phyloP scores from a whole-genome alignment of 2,888 invertebrate genomes.

The Venusia cambrica region DNA sequence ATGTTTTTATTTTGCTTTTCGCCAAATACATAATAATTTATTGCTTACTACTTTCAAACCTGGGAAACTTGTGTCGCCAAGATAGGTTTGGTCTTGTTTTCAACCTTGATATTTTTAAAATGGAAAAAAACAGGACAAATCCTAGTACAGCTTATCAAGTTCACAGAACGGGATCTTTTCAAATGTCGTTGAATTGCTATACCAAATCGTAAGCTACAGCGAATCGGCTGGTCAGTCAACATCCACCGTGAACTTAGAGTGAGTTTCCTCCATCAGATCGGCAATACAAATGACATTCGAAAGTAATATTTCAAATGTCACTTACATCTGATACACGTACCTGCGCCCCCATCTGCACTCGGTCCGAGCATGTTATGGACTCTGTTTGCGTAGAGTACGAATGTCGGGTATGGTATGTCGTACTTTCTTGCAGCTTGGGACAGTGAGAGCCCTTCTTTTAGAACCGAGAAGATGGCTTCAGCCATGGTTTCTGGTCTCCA shows the following conservation, averaged over 20 bases:
- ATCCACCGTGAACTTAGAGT: conserved; percentile 18
- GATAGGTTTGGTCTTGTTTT: no score
- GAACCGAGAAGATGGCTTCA: conserved; percentile 94
- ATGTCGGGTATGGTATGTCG: conserved; percentile 97
- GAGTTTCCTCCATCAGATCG: conserved; percentile 22
- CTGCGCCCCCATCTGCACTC: conserved; percentile 94
- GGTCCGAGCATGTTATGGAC: conserved; percentile 97
- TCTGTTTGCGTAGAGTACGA: conserved; percentile 94
- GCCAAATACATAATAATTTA: no score
- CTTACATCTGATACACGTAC: conserved; percentile 71
- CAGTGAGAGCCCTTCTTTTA: conserved; percentile 93
- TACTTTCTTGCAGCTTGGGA: conserved; percentile 96
- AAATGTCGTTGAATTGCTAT: no score
- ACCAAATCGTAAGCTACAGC: conserved; percentile 1
- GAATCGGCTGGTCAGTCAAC: conserved; percentile 3
- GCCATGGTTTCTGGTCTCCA: conserved; percentile 98
- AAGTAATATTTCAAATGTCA: conserved; percentile 23
- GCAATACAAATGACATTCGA: conserved; percentile 24
- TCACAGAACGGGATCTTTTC: no score
- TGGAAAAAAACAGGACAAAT: no score
- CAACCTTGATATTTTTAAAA: no score
- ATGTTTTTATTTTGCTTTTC: no score
- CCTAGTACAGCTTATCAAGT: no score
- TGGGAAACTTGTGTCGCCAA: no score
- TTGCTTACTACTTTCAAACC: no score